Evolutionary conservation across 2,797 vertebrate species (phyloP), one percentile per base, ranked within the genome.

Genomic region (Sorex maritimensis): DNA sequence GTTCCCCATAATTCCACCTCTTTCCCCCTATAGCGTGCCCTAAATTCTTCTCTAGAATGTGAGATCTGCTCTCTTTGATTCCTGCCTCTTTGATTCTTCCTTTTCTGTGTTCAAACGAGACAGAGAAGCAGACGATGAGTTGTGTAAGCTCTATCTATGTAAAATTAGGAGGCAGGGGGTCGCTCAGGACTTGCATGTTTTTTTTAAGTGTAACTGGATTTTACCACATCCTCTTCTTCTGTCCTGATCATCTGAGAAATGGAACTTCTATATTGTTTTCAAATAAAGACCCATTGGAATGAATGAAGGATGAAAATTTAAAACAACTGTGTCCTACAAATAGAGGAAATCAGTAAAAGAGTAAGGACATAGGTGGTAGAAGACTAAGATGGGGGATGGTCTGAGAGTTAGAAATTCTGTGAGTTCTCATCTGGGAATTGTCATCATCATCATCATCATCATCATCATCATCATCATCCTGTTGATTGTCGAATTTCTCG

Each of bases 111-210:
- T 4, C 44, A 68, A 49, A 58, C 30, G 41, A 91, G 30, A 71
- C 28, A 73, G 52, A 67, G 65, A 79, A 65, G 38, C 88, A 81
- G 30, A 28, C 55, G 34, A 12, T 69, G 34, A 38, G 63, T 82
- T 74, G 21, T 55, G 26, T 38, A 73, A 78, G 30, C 44, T 90
- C 28, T 9, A 88, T 88, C 68, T 90, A 28, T 86, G 92, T 89
- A 85, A 94, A 79, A 87, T 90, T 28, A n/a, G 34, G 41, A 30
- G 34, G 21, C 14, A 44, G 17, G 17, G 55, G 58, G 58, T 61
- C 24, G 1, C 78, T 95, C 3, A 1, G 85, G 23, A 4, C 55
- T 58, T 1, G 4, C 9, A 63, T 26, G 10, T 30, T 79, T 69
- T 69, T 63, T 67, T 28, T 67, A 52, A 52, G 28, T 13, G 26